Evolutionary conservation across 1,140 invertebrate species (phyloP).

Genomic region (Thaumatotibia leucotreta): DNA sequence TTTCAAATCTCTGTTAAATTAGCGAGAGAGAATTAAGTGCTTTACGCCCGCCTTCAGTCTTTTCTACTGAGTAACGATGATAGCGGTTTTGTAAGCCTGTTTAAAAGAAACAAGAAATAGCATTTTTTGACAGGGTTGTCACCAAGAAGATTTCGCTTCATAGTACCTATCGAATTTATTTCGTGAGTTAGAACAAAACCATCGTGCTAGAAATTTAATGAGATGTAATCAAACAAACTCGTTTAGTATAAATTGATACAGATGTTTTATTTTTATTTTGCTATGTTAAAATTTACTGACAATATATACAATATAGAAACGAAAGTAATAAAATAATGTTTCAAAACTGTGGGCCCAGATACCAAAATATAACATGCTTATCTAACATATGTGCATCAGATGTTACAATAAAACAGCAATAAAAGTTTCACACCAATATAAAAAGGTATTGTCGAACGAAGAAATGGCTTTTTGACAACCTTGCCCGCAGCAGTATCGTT

Average conservation of each 20-base stretch:
- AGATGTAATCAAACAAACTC: too few relatives aligned
- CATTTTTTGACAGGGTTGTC: background rate
- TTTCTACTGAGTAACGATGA: slow-evolving; percentile 4
- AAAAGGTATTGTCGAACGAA: background rate
- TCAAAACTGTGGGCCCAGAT: background rate
- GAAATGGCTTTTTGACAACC: slow-evolving; percentile 4
- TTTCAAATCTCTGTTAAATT: background rate
- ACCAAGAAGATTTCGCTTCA: too few relatives aligned
- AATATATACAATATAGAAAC: too few relatives aligned
- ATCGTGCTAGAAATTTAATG: too few relatives aligned
- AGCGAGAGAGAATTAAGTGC: background rate
- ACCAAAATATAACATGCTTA: background rate
- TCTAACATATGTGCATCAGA: background rate
- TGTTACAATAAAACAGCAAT: background rate
- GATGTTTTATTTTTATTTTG: too few relatives aligned
- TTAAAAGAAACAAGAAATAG: slow-evolving; percentile 1
- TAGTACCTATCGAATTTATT: too few relatives aligned
- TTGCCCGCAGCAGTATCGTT: slow-evolving; percentile 25
- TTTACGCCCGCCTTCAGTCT: background rate
- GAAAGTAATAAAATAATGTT: too few relatives aligned
- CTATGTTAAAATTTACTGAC: too few relatives aligned
- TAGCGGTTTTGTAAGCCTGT: background rate
- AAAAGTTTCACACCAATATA: background rate
- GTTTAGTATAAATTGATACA: too few relatives aligned
- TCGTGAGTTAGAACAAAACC: too few relatives aligned